These are phyloP conservation scores for Neolamprologus variostigma DNA, from an alignment of 2,113 vertebrate genomes.

Conservation along the genomic window DNA sequence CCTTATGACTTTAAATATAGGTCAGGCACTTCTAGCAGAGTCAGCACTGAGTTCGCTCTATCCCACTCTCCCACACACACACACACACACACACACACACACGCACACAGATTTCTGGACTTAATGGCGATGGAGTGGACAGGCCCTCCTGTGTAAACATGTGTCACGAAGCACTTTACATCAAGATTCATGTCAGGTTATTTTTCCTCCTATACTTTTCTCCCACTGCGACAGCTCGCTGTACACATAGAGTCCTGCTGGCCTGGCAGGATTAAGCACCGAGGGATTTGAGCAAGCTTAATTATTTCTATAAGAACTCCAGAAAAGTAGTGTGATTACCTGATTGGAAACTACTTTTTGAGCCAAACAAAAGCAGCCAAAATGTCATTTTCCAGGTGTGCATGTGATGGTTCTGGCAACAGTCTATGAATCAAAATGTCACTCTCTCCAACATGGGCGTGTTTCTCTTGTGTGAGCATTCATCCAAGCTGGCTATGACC, in stretches of 20 bases:
- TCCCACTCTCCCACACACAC: neutral
- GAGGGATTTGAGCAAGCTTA: neutral
- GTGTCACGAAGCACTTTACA: slow-evolving; percentile 39
- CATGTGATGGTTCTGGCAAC: neutral
- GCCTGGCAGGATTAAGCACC: neutral
- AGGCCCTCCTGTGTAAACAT: slow-evolving; percentile 11
- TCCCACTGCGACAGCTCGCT: neutral
- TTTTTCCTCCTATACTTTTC: slow-evolving; percentile 7
- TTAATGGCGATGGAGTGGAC: slow-evolving; percentile 9
- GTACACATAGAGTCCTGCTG: neutral
- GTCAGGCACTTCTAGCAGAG: slow-evolving; percentile 7
- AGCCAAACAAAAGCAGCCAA: neutral
- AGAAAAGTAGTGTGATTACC: neutral
- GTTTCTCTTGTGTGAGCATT: neutral
- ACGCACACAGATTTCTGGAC: neutral
- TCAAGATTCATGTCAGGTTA: slow-evolving; percentile 19
- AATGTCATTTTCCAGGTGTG: neutral
- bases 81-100: neutral
- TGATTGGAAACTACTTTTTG: neutral
- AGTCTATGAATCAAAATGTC: neutral
- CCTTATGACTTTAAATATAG: slow-evolving; percentile 18
- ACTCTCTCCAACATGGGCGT: neutral
- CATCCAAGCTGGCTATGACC: neutral
- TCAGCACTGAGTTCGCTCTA: neutral
- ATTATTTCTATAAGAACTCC: neutral